Base-by-base conservation (phyloP, 2,888 invertebrate genomes). In the Margaritifera margaritifera region DNA sequence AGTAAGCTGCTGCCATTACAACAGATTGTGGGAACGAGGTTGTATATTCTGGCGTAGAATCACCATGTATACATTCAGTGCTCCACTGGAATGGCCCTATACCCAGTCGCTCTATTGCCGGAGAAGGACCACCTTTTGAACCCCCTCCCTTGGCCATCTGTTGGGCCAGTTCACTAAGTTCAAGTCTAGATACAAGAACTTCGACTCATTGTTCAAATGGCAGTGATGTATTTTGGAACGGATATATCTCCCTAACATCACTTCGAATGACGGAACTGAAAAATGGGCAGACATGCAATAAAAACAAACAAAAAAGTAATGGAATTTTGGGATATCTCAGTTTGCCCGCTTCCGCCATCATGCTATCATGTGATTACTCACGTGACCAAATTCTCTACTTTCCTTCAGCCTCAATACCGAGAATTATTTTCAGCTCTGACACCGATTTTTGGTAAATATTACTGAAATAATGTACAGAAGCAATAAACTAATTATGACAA, bases 31-130 rank as follows among this genome's bases (percentile, higher is more conserved):
- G 85, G 69, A 84, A 86, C 5, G 82, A 77, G 15, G 86, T 86
- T 20, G 85, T 75, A 68, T 81, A 80, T 42, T 80, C 81, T 20
- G 75, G 77, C 42, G 66, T 57, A 18, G 71, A 77, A 68, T 82
- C 84, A n/a, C 86, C 86, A 27, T 82, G 74, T 19, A 84, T 75
- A 76, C 86, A 86, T 64, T 86, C 86, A 5, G 81, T 77, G 15
- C 76, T 79, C 86, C 86, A 86, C 56, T 75, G 71, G 66, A 86
- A 86, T 11, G 77, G 78, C 20, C 74, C 65, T 22, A 86, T 81
- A 25, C 82, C 82, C 1, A 86, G 79, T 22, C 84, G 72, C 19
- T 78, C 65, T 56, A 86, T 83, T 0, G 81, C 73, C 11, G 81
- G 80, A 18, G 81, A 75, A 24, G 80, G 80, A 51, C 68, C 77